A percentile compares a stretch with the other conserved stretches of the same genome.
These are phyloP conservation scores for Nephrotoma appendiculata DNA, from an alignment of 2,888 invertebrate genomes.

Conservation along the genomic window DNA sequence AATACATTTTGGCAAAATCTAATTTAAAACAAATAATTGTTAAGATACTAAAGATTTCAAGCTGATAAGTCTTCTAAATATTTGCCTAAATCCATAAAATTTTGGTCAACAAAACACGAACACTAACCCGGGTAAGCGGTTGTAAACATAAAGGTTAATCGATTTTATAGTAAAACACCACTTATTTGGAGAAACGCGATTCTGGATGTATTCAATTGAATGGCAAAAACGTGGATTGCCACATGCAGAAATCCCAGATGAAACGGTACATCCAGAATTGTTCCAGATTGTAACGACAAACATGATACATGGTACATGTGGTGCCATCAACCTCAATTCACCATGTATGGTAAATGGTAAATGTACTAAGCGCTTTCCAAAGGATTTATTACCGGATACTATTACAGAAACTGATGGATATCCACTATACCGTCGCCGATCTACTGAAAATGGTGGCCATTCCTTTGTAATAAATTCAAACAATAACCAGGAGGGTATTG, in stretches of 20 bases:
- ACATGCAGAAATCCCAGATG: background rate
- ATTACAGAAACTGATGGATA: slow-evolving; percentile 11
- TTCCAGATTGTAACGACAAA: background rate
- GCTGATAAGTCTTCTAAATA: no score
- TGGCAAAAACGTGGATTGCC: background rate
- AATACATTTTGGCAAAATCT: no score
- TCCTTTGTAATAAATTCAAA: slow-evolving; percentile 16
- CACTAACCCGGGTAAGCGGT: no score
- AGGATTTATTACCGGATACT: slow-evolving; percentile 15
- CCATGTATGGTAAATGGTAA: slow-evolving; percentile 24
- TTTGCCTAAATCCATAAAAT: no score
- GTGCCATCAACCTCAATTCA: background rate
- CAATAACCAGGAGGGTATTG: slow-evolving; percentile 7
- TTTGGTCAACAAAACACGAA: no score
- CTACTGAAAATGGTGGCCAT: slow-evolving; percentile 9
- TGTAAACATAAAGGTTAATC: no score
- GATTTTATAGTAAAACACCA: no score
- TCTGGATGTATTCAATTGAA: background rate
- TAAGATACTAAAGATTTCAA: no score
- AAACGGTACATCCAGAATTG: background rate
- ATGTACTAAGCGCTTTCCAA: slow-evolving; percentile 20
- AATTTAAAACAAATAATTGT: no score
- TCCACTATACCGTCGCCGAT: slow-evolving; percentile 18
- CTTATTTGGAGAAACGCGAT: no score
- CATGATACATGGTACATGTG: slow-evolving; percentile 1